Evolutionary conservation across 2,888 invertebrate species (phyloP), one percentile per base, ranked within the genome.

Genomic region (Sipunculus nudus): DNA sequence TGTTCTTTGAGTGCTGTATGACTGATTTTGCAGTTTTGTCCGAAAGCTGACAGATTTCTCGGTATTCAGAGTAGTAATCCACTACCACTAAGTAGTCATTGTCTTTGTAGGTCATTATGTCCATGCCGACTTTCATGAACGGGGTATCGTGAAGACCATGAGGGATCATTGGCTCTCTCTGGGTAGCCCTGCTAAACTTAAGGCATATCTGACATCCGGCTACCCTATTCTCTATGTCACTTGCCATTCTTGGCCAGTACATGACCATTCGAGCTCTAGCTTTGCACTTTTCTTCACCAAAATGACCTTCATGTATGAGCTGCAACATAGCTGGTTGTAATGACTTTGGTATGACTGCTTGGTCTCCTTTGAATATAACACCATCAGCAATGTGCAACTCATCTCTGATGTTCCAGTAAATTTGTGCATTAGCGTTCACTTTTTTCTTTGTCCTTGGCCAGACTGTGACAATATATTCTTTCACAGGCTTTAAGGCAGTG

Each of bases 41-140:
- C 31, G 41, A 23, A 16, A 70, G 50, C 1, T 10, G 21, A n/a
- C 52, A 53, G 10, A 71, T 47, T 57, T 71, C 70, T 13, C 63
- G 68, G 52, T 56, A 71, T 45, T 71, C 61, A 5, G 67, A 70
- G 54, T 39, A 70, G 35, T 70, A 70, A 48, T 70, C 67, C 5
- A 70, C 65, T 2, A 65, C 55, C 8, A 70, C 19, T 1, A 70
- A 35, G 45, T 67, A 70, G 39, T 67, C 63, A 38, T 48, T 40
- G 5, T 28, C 47, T 16, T 29, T 35, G 26, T 40, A 57, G 21
- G 49, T 35, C 21, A 68, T 53, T 21, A 68, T 29, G 41, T 70
- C 63, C 32, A 56, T 45, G 2, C 61, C 67, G 1, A 70, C 39
- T 45, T 62, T 64, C 25, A 49, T n/a, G 68, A 64, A 70, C n/a